Evolutionary conservation across 2,888 invertebrate genomes (phyloP), one percentile per base, ranked within the genome.

Genomic region (Dicroscelio sp.): DNA sequence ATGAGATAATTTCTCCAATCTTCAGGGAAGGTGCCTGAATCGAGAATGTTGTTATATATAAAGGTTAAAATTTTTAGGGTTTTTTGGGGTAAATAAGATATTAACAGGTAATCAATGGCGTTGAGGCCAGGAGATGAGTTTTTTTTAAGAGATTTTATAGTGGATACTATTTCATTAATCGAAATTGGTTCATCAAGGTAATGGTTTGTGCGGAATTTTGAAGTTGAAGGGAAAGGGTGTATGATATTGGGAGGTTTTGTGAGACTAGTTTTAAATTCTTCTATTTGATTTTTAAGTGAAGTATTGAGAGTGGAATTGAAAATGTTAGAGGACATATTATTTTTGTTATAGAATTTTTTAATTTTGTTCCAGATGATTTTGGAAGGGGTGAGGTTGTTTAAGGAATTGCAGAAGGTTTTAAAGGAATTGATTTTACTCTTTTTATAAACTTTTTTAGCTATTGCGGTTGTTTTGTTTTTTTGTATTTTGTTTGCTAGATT

Each of bases 341-440:
- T 86, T 86, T 86, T 86, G 27, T 73, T 79, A 23, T 73, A 79
- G 43, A 86, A 79, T 71, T 78, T 78, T 78, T 78, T 86, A 12
- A 78, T 17, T 48, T 78, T 86, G 10, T 33, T 1, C 86, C 86
- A 86, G 1, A 86, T 67, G 6, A 33, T 17, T 30, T 76, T 63
- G 2, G 84, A 75, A 0, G 75, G 75, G 12, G 76, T 85, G 0
- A 5, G 2, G 0, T 25, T 8, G 5, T 25, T 75, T n/a, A 85
- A 17, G 1, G 65, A 33, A 2, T 60, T 10, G 20, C 65, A 65
- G 14, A 80, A 87, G 12, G 60, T 43, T n/a, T 33, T 71, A 30
- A 80, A 87, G 8, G 58, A 4, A 35, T 73, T 20, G 38, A 14
- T 73, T 75, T 80, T 80, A 10, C 17, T 8, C 35, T 52, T 60